Conservation (phyloP, 2,888 invertebrate genomes). For the Yponomeuta malinellus region DNA sequence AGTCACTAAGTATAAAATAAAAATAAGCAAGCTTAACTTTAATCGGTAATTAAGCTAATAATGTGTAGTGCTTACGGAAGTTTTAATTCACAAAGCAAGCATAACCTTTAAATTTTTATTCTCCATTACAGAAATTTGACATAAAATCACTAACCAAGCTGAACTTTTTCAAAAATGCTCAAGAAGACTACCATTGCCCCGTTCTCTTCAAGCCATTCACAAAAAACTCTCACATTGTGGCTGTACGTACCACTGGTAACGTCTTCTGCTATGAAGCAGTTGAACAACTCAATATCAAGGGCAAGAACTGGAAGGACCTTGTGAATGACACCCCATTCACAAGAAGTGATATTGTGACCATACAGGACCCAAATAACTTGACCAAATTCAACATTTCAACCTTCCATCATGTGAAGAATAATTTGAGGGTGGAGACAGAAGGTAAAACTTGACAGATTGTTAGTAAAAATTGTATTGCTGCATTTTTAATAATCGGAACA, state of each 20-base stretch:
- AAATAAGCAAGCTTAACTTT: background rate
- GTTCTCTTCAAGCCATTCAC: slow-evolving; percentile 95
- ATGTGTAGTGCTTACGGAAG: no score
- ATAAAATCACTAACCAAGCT: slow-evolving; percentile 88
- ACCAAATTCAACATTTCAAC: slow-evolving; percentile 95
- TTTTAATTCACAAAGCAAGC: no score
- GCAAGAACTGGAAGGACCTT: slow-evolving; percentile 95
- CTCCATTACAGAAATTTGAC: slow-evolving; percentile 80
- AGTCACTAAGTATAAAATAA: no score
- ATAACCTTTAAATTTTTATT: background rate
- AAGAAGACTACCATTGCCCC: slow-evolving; percentile 93
- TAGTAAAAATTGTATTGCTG: no score
- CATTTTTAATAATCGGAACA: no score
- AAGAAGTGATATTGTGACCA: slow-evolving; percentile 91
- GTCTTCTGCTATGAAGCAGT: slow-evolving; percentile 97
- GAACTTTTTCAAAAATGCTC: slow-evolving; percentile 90
- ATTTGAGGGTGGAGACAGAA: slow-evolving; percentile 90
- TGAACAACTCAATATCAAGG: slow-evolving; percentile 96
- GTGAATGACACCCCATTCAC: slow-evolving; percentile 91
- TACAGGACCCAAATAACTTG: slow-evolving; percentile 93
- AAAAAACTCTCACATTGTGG: slow-evolving; percentile 95
- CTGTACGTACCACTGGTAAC: slow-evolving; percentile 93
- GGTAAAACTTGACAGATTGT: slow-evolving; percentile 54
- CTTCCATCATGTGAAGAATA: slow-evolving; percentile 96
- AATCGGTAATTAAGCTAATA: background rate